Percentiles rank a stretch among this genome's conserved stretches.
Conservation (phyloP, 2,797 vertebrate species). For the Borostomias antarcticus region DNA sequence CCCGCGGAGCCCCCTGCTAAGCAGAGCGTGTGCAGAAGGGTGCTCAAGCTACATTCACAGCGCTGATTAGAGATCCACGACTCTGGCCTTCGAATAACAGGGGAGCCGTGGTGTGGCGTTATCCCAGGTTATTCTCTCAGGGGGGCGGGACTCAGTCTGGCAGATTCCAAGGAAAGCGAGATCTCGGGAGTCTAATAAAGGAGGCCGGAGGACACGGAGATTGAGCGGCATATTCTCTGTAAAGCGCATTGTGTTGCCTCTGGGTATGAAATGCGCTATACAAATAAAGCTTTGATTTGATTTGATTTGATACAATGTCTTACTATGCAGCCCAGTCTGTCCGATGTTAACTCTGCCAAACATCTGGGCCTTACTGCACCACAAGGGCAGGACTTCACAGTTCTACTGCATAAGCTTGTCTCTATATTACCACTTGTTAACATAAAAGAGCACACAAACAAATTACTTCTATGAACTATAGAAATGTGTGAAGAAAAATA, state of each 20-base stretch:
- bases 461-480: neutral
- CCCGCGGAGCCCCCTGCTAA: constrained; percentile 19
- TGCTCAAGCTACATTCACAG: constrained; percentile 28
- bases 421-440: neutral
- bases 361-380: neutral
- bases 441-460: neutral
- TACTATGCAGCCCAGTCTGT: too few species aligned
- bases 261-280: too few species aligned
- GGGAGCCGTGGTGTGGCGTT: too few species aligned
- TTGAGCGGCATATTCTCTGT: neutral
- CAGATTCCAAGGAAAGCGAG: constrained; percentile 9
- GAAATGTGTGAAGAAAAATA: too few species aligned
- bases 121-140: neutral
- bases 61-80: constrained; percentile 39
- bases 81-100: neutral
- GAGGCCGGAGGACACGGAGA: too few species aligned
- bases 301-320: neutral
- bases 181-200: neutral
- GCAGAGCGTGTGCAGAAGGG: constrained; percentile 33
- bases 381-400: neutral
- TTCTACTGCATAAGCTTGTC: neutral
- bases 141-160: neutral
- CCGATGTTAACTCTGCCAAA: too few species aligned
- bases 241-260: too few species aligned
- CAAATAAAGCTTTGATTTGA: too few species aligned